phyloP scores from a whole-genome alignment of 2,888 invertebrate genomes.

The Eupithecia subumbrata region DNA sequence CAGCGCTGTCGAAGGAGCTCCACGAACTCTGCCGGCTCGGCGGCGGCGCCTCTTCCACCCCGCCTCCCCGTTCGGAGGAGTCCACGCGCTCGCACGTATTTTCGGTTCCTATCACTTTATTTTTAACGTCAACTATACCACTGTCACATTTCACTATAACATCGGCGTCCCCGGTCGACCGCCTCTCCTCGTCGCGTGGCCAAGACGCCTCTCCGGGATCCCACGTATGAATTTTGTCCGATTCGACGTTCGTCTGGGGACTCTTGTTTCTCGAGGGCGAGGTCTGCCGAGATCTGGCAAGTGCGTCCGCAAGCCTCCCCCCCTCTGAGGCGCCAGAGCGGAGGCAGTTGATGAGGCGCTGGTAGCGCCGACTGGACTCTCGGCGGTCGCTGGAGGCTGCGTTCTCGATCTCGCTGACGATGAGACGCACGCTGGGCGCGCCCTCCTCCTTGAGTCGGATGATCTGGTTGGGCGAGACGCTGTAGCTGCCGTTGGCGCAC shows the following conservation, averaged over 20 bases:
- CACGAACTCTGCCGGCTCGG: slow-evolving; percentile 89
- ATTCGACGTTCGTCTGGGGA: slow-evolving; percentile 60
- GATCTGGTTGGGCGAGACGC: slow-evolving; percentile 95
- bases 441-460: slow-evolving; percentile 89
- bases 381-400: slow-evolving; percentile 68
- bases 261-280: slow-evolving; percentile 66
- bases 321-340: slow-evolving; percentile 35
- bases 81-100: slow-evolving; percentile 89
- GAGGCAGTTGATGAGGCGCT: slow-evolving; percentile 38
- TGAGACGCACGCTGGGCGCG: slow-evolving; percentile 86
- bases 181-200: slow-evolving; percentile 59
- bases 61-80: slow-evolving; percentile 64
- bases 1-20: slow-evolving; percentile 91
- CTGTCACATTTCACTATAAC: slow-evolving; percentile 81
- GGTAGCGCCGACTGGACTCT: slow-evolving; percentile 58
- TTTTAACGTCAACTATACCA: slow-evolving; percentile 76
- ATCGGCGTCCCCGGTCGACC: slow-evolving; percentile 67
- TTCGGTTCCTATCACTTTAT: slow-evolving; percentile 79
- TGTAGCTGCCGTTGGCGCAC: slow-evolving; percentile 93
- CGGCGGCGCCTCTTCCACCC: slow-evolving; percentile 65
- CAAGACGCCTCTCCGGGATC: slow-evolving; percentile 85
- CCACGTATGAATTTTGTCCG: slow-evolving; percentile 86
- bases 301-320: slow-evolving; percentile 20
- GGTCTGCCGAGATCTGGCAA: slow-evolving; percentile 50
- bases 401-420: slow-evolving; percentile 89